Conservation (phyloP, 1,140 invertebrate genomes). For the Scaptomyza montana region DNA sequence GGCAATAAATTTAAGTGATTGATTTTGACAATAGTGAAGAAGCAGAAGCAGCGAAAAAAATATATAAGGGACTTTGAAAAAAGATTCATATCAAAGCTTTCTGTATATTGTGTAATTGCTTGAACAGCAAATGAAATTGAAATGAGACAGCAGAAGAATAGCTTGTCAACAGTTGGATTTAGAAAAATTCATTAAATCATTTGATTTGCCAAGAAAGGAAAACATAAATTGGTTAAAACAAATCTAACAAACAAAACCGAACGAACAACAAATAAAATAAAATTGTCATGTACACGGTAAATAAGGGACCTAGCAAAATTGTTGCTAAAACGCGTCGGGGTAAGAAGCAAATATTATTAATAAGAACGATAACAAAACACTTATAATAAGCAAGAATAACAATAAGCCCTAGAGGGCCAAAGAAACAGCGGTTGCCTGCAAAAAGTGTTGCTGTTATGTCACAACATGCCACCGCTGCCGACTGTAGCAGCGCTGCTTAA, state of each 20-base stretch:
- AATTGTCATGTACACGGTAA: constrained; percentile 90
- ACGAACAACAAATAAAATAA: constrained; percentile 13
- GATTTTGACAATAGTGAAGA: constrained; percentile 31
- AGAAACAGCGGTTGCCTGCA: constrained; percentile 23
- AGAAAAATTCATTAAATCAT: constrained; percentile 44
- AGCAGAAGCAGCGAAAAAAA: constrained; percentile 4
- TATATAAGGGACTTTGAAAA: constrained; percentile 14
- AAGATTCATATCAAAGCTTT: constrained; percentile 40
- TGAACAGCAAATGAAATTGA: constrained; percentile 47
- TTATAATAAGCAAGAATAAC: constrained; percentile 40
- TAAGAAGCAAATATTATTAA: constrained; percentile 79
- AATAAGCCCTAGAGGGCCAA: constrained; percentile 45
- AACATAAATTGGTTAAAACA: constrained; percentile 6
- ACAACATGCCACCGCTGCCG: constrained; percentile 50
- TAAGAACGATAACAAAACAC: background rate
- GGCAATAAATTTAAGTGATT: constrained; percentile 56
- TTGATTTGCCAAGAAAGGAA: constrained; percentile 51
- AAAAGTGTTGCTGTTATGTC: constrained; percentile 73
- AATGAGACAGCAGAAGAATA: constrained; percentile 29
- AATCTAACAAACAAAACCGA: constrained; percentile 44
- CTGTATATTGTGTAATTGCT: constrained; percentile 67
- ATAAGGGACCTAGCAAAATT: constrained; percentile 93
- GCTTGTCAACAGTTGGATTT: constrained; percentile 38
- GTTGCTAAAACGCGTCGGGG: constrained; percentile 93
- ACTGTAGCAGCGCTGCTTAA: constrained; percentile 29